A percentile compares a stretch with the other conserved stretches of the same genome.
These are phyloP conservation scores for Drosophila niveifrons DNA, from an alignment of 2,888 invertebrate species.

Conservation along the genomic window DNA sequence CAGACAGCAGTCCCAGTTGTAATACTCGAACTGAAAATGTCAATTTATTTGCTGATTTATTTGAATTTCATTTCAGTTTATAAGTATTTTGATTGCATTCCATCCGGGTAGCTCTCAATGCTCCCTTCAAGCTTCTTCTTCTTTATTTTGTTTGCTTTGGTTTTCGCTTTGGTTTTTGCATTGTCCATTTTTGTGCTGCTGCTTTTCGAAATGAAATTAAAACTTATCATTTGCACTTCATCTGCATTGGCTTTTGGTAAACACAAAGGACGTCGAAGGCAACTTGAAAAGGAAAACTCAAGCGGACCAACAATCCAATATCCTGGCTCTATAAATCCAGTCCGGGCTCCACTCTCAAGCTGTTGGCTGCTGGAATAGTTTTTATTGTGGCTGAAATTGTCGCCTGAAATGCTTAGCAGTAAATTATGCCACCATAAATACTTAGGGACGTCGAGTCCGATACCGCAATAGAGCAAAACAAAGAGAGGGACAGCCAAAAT, in stretches of 20 bases:
- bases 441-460: slow-evolving; percentile 23
- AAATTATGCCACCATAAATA: slow-evolving; percentile 78
- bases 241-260: slow-evolving; percentile 52
- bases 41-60: slow-evolving; percentile 78
- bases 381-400: slow-evolving; percentile 72
- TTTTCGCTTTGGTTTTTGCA: slow-evolving; percentile 25
- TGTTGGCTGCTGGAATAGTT: slow-evolving; percentile 56
- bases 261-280: slow-evolving; percentile 13
- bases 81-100: slow-evolving; percentile 66
- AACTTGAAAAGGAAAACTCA: slow-evolving; percentile 24
- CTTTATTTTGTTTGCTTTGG: not conserved
- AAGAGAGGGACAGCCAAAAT: slow-evolving; percentile 50
- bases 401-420: slow-evolving; percentile 75
- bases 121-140: not conserved
- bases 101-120: slow-evolving; percentile 40
- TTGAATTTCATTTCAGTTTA: slow-evolving; percentile 67
- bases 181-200: slow-evolving; percentile 28
- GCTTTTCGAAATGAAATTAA: slow-evolving; percentile 57
- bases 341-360: slow-evolving; percentile 13
- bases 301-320: slow-evolving; percentile 63
- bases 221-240: slow-evolving; percentile 74
- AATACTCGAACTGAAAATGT: slow-evolving; percentile 61
- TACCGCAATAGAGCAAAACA: slow-evolving; percentile 26
- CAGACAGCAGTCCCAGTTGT: slow-evolving; percentile 58
- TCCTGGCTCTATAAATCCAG: slow-evolving; percentile 68